A percentile compares a stretch with the other conserved stretches of the same genome.
phyloP scores from a whole-genome alignment of 1,140 invertebrate genomes.

The Rhyzopertha dominica region DNA sequence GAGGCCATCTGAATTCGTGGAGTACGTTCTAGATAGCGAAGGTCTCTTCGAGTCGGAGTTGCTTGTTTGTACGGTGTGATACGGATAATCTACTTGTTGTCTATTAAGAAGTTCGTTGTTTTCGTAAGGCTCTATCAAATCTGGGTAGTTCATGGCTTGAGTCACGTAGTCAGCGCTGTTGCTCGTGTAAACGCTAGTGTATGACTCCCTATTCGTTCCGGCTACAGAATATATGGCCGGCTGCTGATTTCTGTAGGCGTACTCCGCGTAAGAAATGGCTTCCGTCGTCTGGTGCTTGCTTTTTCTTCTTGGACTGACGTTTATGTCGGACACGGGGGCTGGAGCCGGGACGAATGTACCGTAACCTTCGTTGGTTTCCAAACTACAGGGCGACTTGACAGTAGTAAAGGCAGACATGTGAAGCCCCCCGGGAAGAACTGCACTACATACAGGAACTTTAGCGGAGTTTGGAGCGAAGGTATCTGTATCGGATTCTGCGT shows the following conservation, averaged over 20 bases:
- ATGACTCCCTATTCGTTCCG: constrained; percentile 61
- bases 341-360: constrained; percentile 51
- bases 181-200: constrained; percentile 66
- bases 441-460: constrained; percentile 28
- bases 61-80: constrained; percentile 25
- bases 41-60: constrained; percentile 35
- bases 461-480: constrained; percentile 42
- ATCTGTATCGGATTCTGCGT: constrained; percentile 35
- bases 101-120: constrained; percentile 49
- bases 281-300: constrained; percentile 25
- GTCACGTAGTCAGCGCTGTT: constrained; percentile 54
- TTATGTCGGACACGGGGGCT: constrained; percentile 46
- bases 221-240: constrained; percentile 71
- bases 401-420: constrained; percentile 48
- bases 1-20: constrained; percentile 53
- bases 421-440: constrained; percentile 46
- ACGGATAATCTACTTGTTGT: constrained; percentile 48
- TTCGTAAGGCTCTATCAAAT: constrained; percentile 62
- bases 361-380: constrained; percentile 43
- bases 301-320: constrained; percentile 42
- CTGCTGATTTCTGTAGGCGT: constrained; percentile 56
- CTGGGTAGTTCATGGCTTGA: constrained; percentile 60
- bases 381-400: constrained; percentile 45
- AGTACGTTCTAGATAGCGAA: constrained; percentile 48
- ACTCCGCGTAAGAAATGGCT: constrained; percentile 43